Evolutionary conservation across 2,888 invertebrate genomes (phyloP).

Genomic region (Maniola hyperantus): DNA sequence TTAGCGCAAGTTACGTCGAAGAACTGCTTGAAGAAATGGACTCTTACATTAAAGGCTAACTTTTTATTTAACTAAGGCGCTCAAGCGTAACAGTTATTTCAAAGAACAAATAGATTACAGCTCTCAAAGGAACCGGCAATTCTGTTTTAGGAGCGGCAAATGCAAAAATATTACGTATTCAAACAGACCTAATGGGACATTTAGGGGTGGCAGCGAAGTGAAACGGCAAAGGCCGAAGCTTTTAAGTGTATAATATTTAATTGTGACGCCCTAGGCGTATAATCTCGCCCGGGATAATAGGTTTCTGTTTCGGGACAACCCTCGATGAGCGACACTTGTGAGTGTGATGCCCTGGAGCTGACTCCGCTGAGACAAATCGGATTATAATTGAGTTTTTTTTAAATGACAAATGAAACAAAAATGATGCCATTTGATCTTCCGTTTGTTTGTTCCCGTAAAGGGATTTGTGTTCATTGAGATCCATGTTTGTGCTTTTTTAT

Average conservation of each 20-base stretch:
- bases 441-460: constrained; percentile 19
- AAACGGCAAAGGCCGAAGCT: constrained; percentile 83
- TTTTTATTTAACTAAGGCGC: constrained; percentile 72
- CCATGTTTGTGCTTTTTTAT: background rate
- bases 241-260: constrained; percentile 84
- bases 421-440: constrained; percentile 33
- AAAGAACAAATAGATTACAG: constrained; percentile 82
- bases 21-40: constrained; percentile 40
- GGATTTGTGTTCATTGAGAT: background rate
- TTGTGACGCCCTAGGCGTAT: constrained; percentile 84
- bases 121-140: constrained; percentile 82
- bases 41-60: constrained; percentile 62
- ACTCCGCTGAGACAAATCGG: constrained; percentile 78
- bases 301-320: constrained; percentile 82
- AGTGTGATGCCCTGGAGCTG: constrained; percentile 75
- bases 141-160: constrained; percentile 80
- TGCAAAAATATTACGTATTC: constrained; percentile 83
- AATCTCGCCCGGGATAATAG: constrained; percentile 84
- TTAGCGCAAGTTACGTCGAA: constrained; percentile 26
- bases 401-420: constrained; percentile 59
- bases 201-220: constrained; percentile 82
- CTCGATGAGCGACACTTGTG: constrained; percentile 77
- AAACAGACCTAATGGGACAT: constrained; percentile 83
- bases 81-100: constrained; percentile 79
- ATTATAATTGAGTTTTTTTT: constrained; percentile 78